phyloP scores from a whole-genome alignment of 2,113 vertebrate genomes.

The Pagrus major region DNA sequence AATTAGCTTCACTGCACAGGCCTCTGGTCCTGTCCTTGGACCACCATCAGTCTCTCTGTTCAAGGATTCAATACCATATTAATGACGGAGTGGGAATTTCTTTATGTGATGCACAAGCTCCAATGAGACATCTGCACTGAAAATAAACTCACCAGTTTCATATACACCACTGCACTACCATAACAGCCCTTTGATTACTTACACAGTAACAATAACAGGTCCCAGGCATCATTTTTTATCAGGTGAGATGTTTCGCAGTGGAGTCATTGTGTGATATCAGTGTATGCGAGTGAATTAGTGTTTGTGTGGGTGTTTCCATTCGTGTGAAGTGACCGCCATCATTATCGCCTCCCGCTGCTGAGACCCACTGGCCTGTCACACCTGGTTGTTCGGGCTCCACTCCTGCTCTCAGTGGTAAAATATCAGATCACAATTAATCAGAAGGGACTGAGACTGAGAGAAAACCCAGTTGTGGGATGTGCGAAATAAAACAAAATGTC shows the following conservation, averaged over 20 bases:
- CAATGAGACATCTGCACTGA: constrained; percentile 5
- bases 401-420: constrained; percentile 55
- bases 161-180: not conserved
- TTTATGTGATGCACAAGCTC: constrained; percentile 5
- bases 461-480: constrained; percentile 76
- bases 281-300: not conserved
- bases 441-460: constrained; percentile 57
- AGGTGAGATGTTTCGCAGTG: not conserved
- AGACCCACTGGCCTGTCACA: constrained; percentile 82
- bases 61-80: not conserved
- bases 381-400: constrained; percentile 71
- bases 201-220: not conserved
- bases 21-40: too few relatives aligned
- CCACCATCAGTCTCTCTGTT: not conserved
- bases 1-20: too few relatives aligned
- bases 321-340: constrained; percentile 32
- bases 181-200: not conserved
- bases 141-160: not conserved
- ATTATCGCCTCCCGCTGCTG: constrained; percentile 77
- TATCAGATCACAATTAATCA: constrained; percentile 87
- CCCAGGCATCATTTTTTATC: not conserved
- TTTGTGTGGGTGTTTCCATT: constrained; percentile 16
- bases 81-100: constrained; percentile 2
- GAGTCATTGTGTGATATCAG: not conserved
- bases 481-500: constrained; percentile 89